Percentiles rank a stretch among this genome's conserved stretches.
These are phyloP conservation scores for Eristalis arbustorum DNA, from an alignment of 2,888 invertebrate genomes.

Conservation along the genomic window DNA sequence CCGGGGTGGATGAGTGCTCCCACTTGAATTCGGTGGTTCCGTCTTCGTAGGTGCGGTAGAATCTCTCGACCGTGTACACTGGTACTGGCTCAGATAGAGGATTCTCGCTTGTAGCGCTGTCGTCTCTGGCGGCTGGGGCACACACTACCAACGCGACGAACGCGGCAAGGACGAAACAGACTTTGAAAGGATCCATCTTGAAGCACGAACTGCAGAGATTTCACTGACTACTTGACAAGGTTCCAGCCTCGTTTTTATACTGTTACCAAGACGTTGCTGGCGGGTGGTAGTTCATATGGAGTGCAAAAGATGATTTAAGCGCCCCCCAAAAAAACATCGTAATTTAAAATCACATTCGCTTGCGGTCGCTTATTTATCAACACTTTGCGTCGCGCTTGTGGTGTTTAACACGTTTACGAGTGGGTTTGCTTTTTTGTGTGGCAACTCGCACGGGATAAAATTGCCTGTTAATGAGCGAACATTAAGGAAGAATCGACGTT, in stretches of 20 bases:
- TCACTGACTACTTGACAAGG: not conserved
- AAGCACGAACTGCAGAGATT: not conserved
- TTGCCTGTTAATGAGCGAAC: not conserved
- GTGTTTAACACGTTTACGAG: not conserved
- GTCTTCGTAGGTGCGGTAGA: constrained; percentile 36
- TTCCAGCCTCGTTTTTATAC: not conserved
- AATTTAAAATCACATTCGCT: not conserved
- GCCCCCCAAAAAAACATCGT: not conserved
- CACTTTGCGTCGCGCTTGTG: not conserved
- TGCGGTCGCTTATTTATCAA: not conserved
- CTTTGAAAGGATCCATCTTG: not conserved
- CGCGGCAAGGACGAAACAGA: not conserved
- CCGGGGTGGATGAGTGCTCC: not conserved
- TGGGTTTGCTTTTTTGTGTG: not conserved
- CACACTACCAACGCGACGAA: not conserved
- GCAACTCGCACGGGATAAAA: not conserved
- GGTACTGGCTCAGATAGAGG: not conserved
- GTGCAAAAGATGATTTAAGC: not conserved
- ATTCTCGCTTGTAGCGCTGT: not conserved
- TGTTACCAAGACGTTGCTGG: not conserved
- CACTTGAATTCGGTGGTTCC: constrained; percentile 42
- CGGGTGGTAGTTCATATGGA: no score
- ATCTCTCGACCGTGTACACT: constrained; percentile 4
- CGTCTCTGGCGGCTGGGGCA: not conserved
- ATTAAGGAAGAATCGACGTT: not conserved